These are phyloP conservation scores for Entomyzon cyanotis DNA, from an alignment of 2,113 vertebrate species.

Conservation along the genomic window DNA sequence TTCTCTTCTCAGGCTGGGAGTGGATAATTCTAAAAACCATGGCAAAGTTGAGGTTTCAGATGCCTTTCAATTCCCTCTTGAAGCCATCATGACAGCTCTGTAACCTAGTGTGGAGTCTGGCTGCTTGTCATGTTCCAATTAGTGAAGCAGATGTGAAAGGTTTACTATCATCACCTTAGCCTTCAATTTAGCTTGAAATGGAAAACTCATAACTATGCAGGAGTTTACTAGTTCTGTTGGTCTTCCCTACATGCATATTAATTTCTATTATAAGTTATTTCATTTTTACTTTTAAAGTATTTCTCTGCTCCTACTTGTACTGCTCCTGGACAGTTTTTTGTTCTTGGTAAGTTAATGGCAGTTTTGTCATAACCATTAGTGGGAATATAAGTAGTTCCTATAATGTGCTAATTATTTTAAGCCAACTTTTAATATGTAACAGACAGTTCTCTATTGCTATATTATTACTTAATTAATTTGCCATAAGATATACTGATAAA, in stretches of 20 bases:
- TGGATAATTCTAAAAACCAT: neutral
- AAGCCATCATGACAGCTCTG: neutral
- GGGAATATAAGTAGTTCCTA: neutral
- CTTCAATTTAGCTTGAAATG: neutral
- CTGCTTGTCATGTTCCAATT: neutral
- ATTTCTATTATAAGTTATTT: neutral
- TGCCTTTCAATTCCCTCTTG: neutral
- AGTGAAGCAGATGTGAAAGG: constrained; percentile 1
- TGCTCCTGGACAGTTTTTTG: neutral
- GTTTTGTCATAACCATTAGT: constrained; percentile 22
- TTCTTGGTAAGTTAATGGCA: neutral
- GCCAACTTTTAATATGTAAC: neutral
- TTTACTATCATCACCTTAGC: neutral
- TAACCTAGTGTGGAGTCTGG: neutral
- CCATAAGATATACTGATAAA: constrained; percentile 16
- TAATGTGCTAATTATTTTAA: constrained; percentile 42
- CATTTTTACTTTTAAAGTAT: neutral
- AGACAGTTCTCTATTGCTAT: neutral
- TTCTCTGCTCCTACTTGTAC: neutral
- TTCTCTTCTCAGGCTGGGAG: neutral
- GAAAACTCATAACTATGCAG: neutral
- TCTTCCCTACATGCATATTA: neutral
- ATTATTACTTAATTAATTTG: constrained; percentile 36
- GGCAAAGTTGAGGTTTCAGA: neutral
- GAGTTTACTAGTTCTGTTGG: neutral